These are phyloP conservation scores for Pteropus rufus DNA, from an alignment of 2,797 vertebrate genomes.

Conservation along the genomic window DNA sequence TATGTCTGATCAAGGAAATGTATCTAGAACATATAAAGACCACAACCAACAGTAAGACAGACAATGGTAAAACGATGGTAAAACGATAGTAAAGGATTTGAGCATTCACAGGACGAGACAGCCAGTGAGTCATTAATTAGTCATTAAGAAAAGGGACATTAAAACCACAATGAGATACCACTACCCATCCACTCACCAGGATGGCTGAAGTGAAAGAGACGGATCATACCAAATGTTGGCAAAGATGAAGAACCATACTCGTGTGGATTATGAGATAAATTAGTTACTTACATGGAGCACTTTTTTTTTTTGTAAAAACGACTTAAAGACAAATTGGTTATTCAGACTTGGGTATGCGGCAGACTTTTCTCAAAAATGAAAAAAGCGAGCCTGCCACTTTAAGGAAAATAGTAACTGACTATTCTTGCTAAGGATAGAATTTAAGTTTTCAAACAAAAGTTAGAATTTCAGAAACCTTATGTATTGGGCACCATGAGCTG, in stretches of 20 bases:
- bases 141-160: background rate
- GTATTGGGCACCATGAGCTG: background rate
- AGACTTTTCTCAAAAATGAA: background rate
- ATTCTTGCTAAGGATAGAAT: background rate
- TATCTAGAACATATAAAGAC: background rate
- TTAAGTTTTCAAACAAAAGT: background rate
- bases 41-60: background rate
- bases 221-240: no score
- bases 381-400: background rate
- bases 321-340: background rate
- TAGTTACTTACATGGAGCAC: background rate
- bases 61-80: background rate
- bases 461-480: background rate
- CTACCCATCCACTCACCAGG: accelerated
- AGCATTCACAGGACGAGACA: background rate
- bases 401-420: background rate
- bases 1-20: background rate
- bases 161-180: background rate
- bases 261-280: background rate
- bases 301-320: background rate
- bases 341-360: background rate
- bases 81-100: background rate
- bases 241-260: background rate
- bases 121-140: background rate
- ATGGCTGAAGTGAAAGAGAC: background rate